These are phyloP conservation scores for Philotrypesis tridentata DNA, from an alignment of 1,140 invertebrate species.

Conservation along the genomic window DNA sequence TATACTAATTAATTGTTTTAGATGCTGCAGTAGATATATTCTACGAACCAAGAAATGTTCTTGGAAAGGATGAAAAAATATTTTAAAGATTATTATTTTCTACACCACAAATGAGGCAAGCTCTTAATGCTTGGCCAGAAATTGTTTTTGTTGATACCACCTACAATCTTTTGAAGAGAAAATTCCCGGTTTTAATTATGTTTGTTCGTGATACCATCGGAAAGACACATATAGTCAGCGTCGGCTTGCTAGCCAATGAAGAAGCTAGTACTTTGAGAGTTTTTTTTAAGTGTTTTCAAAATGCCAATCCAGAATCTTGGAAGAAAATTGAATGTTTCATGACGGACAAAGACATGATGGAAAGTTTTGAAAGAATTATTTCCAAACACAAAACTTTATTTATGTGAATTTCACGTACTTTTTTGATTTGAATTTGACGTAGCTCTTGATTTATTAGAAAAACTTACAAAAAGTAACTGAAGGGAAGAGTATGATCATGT, in stretches of 20 bases:
- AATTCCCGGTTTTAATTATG: background rate
- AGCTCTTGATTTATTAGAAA: slow-evolving; percentile 41
- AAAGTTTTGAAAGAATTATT: slow-evolving; percentile 46
- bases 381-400: slow-evolving; percentile 26
- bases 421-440: slow-evolving; percentile 22
- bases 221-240: slow-evolving; percentile 10
- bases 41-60: too few species aligned
- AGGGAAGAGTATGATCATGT: slow-evolving; percentile 39
- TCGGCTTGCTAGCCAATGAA: slow-evolving; percentile 17
- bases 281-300: background rate
- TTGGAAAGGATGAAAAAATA: too few species aligned
- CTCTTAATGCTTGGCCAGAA: background rate
- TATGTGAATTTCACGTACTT: slow-evolving; percentile 48
- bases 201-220: slow-evolving; percentile 26
- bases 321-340: slow-evolving; percentile 46
- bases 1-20: too few species aligned
- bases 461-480: slow-evolving; percentile 48
- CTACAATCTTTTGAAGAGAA: slow-evolving; percentile 32
- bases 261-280: background rate
- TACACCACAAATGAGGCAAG: background rate
- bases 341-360: slow-evolving; percentile 47
- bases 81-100: background rate
- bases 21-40: too few species aligned
- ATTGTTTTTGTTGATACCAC: slow-evolving; percentile 10
- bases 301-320: background rate